Evolutionary conservation across 2,888 invertebrate genomes (phyloP).

Genomic region (Hydraecia micacea): DNA sequence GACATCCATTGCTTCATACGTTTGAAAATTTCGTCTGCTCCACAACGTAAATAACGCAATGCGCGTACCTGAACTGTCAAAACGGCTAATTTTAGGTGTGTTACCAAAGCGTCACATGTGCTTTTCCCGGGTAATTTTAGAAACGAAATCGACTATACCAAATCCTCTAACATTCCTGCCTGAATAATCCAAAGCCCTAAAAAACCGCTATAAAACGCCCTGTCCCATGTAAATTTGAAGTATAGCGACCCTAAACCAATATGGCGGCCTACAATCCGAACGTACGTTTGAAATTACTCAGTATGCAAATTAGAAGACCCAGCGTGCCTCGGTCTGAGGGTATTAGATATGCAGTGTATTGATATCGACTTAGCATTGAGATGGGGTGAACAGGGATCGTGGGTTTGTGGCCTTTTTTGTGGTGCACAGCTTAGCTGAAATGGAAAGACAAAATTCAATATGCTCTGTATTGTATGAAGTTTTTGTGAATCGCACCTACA

Average conservation of each 20-base stretch:
- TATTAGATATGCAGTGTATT: constrained; percentile 63
- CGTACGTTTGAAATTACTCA: constrained; percentile 70
- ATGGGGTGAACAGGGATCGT: constrained; percentile 41
- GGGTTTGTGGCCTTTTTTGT: constrained; percentile 41
- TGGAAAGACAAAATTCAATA: constrained; percentile 11
- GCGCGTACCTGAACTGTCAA: not conserved
- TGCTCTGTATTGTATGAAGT: not conserved
- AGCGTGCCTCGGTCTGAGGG: constrained; percentile 16
- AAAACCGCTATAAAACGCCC: constrained; percentile 53
- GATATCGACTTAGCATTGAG: constrained; percentile 52
- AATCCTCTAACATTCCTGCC: constrained; percentile 10
- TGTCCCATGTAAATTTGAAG: constrained; percentile 59
- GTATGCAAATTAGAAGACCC: constrained; percentile 70
- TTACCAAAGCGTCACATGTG: not conserved
- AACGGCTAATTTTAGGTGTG: not conserved
- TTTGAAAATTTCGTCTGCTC: no score
- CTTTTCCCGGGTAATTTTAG: not conserved
- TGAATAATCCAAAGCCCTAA: constrained; percentile 28
- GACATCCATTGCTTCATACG: not conserved
- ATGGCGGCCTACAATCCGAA: constrained; percentile 58
- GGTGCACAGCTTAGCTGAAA: not conserved
- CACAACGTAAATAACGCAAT: no score
- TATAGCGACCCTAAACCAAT: constrained; percentile 56
- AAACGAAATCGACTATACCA: constrained; percentile 6
- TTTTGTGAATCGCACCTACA: not conserved